Evolutionary conservation across 2,797 vertebrate species (phyloP).

Genomic region (Phyllotis vaccarum): DNA sequence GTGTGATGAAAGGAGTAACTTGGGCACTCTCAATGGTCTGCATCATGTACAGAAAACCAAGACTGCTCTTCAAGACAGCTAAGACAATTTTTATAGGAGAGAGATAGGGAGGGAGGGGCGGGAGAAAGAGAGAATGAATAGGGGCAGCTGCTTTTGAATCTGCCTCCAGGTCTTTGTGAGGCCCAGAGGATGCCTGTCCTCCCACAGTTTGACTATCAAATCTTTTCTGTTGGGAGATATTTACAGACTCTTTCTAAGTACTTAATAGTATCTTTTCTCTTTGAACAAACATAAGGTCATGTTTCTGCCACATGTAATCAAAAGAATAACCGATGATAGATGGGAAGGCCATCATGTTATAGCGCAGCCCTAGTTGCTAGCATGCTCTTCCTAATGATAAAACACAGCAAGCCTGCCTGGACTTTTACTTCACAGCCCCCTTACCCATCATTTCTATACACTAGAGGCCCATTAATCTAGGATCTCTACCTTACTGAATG

Average conservation of each 20-base stretch:
- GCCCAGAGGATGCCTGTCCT: background rate
- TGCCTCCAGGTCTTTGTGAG: constrained; percentile 17
- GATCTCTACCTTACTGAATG: background rate
- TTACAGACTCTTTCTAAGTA: constrained; percentile 15
- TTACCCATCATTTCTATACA: background rate
- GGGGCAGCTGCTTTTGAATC: background rate
- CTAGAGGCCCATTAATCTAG: background rate
- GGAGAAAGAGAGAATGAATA: background rate
- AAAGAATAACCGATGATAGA: constrained; percentile 46
- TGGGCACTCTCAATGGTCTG: background rate
- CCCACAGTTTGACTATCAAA: background rate
- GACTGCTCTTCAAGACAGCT: background rate
- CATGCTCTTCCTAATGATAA: background rate
- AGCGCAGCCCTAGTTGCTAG: background rate
- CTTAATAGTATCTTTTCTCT: constrained; percentile 10
- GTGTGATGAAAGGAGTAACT: background rate
- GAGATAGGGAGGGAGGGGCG: background rate
- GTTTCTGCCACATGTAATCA: constrained; percentile 1
- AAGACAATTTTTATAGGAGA: constrained; percentile 2
- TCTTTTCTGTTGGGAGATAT: constrained; percentile 3
- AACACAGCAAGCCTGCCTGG: background rate
- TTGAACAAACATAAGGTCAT: constrained; percentile 46
- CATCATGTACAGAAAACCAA: background rate
- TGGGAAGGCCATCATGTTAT: background rate
- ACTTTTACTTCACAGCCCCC: background rate